Conservation (phyloP, 1,140 invertebrate species). For the Colletes gigas region DNA sequence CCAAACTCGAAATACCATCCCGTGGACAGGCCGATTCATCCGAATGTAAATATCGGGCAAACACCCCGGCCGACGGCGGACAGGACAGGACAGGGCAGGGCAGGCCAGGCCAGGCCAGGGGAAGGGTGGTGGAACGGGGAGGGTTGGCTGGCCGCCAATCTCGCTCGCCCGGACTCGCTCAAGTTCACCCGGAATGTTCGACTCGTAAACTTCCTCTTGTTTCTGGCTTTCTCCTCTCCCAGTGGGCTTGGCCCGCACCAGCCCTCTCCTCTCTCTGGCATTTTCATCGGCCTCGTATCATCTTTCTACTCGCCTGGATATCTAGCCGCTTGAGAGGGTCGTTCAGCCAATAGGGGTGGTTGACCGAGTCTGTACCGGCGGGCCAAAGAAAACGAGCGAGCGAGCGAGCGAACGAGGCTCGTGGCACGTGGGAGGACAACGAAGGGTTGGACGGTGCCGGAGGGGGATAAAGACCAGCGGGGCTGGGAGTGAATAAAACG, state of each 20-base stretch:
- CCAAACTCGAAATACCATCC: slow-evolving; percentile 3
- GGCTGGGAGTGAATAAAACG: slow-evolving; percentile 5
- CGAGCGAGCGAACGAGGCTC: slow-evolving; percentile 24
- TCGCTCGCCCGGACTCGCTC: slow-evolving; percentile 54
- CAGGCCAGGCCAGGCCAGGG: too few relatives aligned
- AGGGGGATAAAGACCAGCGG: slow-evolving; percentile 16
- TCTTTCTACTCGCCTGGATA: slow-evolving; percentile 43
- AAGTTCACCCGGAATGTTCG: slow-evolving; percentile 64
- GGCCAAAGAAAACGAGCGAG: slow-evolving; percentile 40
- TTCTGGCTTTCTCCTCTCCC: neutral
- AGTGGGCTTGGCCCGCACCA: too few relatives aligned
- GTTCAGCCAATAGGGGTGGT: slow-evolving; percentile 62
- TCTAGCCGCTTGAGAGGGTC: slow-evolving; percentile 53
- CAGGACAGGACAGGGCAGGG: too few relatives aligned
- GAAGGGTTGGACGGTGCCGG: slow-evolving; percentile 1
- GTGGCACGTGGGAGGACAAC: slow-evolving; percentile 43
- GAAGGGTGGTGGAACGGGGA: slow-evolving; percentile 26
- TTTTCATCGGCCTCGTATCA: slow-evolving; percentile 40
- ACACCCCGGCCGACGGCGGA: slow-evolving; percentile 12
- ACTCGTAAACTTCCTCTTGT: slow-evolving; percentile 59
- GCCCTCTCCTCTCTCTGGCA: neutral
- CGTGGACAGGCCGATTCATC: slow-evolving; percentile 41
- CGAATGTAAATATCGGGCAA: slow-evolving; percentile 66
- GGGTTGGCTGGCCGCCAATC: slow-evolving; percentile 58
- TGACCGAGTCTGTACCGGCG: slow-evolving; percentile 53